These are phyloP conservation scores for Thermophis baileyi DNA, from an alignment of 2,113 vertebrate genomes.

Conservation along the genomic window DNA sequence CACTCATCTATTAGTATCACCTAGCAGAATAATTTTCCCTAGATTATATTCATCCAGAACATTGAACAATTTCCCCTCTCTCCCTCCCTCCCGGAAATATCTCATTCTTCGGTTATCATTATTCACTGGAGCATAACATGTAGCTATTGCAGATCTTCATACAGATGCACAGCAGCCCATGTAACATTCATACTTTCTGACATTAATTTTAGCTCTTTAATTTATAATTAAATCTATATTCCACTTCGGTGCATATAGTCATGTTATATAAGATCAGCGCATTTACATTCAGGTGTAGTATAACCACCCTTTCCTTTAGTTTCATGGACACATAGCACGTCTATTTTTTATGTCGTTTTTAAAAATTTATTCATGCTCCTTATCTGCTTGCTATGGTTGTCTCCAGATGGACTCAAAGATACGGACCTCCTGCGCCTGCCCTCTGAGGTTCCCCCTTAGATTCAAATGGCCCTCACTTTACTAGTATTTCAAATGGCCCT, in stretches of 20 bases:
- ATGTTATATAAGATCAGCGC: neutral
- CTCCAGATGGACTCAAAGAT: neutral
- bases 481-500: neutral
- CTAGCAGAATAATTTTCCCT: neutral
- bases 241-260: neutral
- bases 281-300: neutral
- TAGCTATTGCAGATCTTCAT: neutral
- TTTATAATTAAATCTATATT: neutral
- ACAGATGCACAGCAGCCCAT: neutral
- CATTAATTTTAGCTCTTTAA: neutral
- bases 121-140: neutral
- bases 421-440: neutral
- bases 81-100: neutral
- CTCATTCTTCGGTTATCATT: neutral
- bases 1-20: neutral
- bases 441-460: neutral
- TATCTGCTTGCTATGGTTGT: neutral
- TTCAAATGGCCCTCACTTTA: neutral
- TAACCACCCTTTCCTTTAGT: neutral
- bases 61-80: neutral
- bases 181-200: neutral
- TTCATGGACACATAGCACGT: neutral
- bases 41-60: neutral
- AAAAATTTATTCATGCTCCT: neutral
- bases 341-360: neutral